A percentile compares a stretch with the other conserved stretches of the same genome.
Evolutionary conservation across 2,888 invertebrate genomes (phyloP).

Genomic region (Frankliniella fusca): DNA sequence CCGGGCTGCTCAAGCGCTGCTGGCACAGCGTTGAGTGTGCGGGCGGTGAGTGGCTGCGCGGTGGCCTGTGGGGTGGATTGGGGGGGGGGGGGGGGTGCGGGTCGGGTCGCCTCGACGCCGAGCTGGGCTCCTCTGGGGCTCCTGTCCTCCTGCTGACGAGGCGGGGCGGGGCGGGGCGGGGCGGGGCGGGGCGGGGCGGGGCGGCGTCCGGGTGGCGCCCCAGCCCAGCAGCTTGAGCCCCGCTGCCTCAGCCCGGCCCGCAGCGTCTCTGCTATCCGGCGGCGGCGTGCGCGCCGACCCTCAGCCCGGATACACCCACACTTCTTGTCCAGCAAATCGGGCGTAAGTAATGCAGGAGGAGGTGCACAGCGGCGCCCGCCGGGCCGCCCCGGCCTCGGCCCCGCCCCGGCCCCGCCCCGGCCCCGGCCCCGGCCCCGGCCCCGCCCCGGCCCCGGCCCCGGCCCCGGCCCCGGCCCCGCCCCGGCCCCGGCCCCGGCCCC

Average conservation of each 20-base stretch:
- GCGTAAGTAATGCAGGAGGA: slow-evolving; percentile 12
- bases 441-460: neutral
- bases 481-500: neutral
- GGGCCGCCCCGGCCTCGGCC: too few species aligned
- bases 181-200: neutral
- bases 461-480: neutral
- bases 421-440: neutral
- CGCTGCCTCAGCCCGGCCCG: neutral
- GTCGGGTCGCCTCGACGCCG: too few species aligned
- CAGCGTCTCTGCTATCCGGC: neutral
- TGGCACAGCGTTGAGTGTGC: too few species aligned
- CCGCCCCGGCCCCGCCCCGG: neutral
- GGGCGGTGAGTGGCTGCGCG: too few species aligned
- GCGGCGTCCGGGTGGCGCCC: neutral
- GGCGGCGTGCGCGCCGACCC: neutral
- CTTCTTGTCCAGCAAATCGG: slow-evolving; percentile 12
- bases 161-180: too few species aligned
- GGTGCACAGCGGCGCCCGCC: neutral
- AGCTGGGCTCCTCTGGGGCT: too few species aligned
- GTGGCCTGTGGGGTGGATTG: too few species aligned
- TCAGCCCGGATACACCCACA: neutral
- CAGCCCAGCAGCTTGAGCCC: neutral
- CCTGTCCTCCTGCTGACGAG: too few species aligned
- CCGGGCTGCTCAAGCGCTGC: too few species aligned
- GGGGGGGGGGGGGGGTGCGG: too few species aligned